Base-by-base conservation (phyloP, 2,797 vertebrate genomes). In the Coreius guichenoti region DNA sequence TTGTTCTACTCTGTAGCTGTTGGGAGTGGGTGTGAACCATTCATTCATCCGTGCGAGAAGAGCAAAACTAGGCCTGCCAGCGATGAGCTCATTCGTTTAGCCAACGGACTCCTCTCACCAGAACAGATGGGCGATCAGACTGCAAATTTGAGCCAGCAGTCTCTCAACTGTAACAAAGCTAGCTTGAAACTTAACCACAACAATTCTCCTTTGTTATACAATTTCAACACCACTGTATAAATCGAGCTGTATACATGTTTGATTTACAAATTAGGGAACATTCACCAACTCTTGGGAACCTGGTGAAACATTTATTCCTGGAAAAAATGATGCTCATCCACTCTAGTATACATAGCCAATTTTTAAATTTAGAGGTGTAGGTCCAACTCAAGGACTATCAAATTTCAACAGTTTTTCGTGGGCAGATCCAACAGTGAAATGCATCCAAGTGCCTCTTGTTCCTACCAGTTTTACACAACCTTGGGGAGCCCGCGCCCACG, bases 1-100 rank as follows among this genome's bases (percentile, higher is more conserved):
- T 70, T 70, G 83, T 84, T 79, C 74, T 70, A 84, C 65, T 78
- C 83, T 79, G 65, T 33, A 78, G 75, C 65, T 84, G 68, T 79
- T 79, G 75, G 63, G 49, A 70, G 83, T 84, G 75, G 75, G 83
- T 84, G 82, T 84, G 83, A 84, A 73, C 76, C 84, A 87, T 89
- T 90, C 86, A 88, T 87, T 87, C 78, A 82, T 86, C 83, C 81
- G 74, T 72, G 84, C 61, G 47, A 67, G 82, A 84, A 72, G 79
- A 87, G 74, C 77, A 76, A 84, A 81, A 86, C 68, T 54, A 88
- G 86, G 56, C 76, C 86, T 29, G 87, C 87, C 87, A 90, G 87
- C 69, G 19, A 90, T 90, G 89, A 90, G 86, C 80, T 90, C 89
- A 90, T 73, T 58, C 81, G 68, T 85, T 74, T 84, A 79, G 87